Evolutionary conservation across 2,797 vertebrate species (phyloP), one percentile per base, ranked within the genome.

Genomic region (Pipistrellus kuhlii): DNA sequence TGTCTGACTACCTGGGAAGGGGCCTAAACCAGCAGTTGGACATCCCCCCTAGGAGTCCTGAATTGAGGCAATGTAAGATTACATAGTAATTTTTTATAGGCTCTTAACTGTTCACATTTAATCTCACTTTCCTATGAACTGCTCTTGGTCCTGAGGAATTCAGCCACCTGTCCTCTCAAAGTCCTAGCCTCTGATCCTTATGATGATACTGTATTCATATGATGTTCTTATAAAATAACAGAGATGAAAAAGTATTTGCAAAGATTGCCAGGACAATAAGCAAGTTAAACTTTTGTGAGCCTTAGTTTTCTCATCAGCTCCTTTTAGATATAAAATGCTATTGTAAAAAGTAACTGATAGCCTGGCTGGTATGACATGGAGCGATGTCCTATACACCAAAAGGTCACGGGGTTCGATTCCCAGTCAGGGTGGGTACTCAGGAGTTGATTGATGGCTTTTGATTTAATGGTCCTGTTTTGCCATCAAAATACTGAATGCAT

Each of bases 111-210:
- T 91, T 91, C 68, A 89, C 27, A 87, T 81, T 71, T 86, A 77
- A 91, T 73, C 82, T 73, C 8, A 6, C 23, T 90, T 94, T 30
- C 57, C 25, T 86, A n/a, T 80, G 15, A 18, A 69, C 53, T 82
- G 20, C 8, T 90, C n/a, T 77, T 75, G 84, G 38, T 94, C 12
- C 20, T 84, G 69, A 93, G 69, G 69, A 90, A 87, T 90, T 92
- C 25, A 59, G 66, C 8, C 38, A 41, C 55, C 23, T 64, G 10
- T 57, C 14, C 7, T 18, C 44, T 75, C 44, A 5, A 21, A 73
- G 66, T 71, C 30, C 76, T 68, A 73, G n/a, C 44, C 13, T 84
- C 41, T 94, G 51, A 71, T 71, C 14, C 30, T 53, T 64, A 32
- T 46, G 41, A 27, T 76, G 30, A 71, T 23, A 11, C 38, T 46